Evolutionary conservation across 2,113 vertebrate genomes (phyloP).

Genomic region (Theristicus caerulescens): DNA sequence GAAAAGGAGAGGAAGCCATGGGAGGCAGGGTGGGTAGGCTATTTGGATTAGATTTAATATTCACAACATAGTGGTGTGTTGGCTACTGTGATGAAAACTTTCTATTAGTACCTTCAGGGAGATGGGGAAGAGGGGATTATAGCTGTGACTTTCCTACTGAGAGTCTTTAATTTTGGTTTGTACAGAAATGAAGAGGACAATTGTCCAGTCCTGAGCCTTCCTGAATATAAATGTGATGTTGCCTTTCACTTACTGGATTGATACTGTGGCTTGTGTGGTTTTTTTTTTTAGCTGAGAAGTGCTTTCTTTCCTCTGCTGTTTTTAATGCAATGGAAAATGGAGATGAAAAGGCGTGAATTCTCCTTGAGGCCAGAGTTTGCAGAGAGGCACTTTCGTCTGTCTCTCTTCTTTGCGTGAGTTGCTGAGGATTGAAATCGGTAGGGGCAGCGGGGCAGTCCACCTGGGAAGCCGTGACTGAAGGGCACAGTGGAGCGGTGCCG

Average conservation of each 20-base stretch:
- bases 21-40: not conserved
- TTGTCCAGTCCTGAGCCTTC: not conserved
- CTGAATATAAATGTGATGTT: constrained; percentile 22
- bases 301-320: not conserved
- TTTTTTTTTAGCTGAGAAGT: not conserved
- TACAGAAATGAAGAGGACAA: constrained; percentile 18
- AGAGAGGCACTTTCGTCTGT: not conserved
- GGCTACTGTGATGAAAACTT: not conserved
- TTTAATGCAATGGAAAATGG: not conserved
- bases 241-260: not conserved
- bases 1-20: not conserved
- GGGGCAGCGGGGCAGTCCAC: not conserved
- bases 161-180: constrained; percentile 24
- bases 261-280: not conserved
- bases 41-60: not conserved
- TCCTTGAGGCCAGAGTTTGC: not conserved
- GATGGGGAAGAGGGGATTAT: not conserved
- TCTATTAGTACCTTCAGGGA: not conserved
- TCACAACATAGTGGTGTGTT: not conserved
- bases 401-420: accelerated
- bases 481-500: accelerated
- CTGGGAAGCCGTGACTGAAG: not conserved
- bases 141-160: constrained; percentile 17
- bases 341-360: not conserved
- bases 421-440: accelerated